Evolutionary conservation across 1,140 invertebrate genomes (phyloP).

Genomic region (Telenomus remus): DNA sequence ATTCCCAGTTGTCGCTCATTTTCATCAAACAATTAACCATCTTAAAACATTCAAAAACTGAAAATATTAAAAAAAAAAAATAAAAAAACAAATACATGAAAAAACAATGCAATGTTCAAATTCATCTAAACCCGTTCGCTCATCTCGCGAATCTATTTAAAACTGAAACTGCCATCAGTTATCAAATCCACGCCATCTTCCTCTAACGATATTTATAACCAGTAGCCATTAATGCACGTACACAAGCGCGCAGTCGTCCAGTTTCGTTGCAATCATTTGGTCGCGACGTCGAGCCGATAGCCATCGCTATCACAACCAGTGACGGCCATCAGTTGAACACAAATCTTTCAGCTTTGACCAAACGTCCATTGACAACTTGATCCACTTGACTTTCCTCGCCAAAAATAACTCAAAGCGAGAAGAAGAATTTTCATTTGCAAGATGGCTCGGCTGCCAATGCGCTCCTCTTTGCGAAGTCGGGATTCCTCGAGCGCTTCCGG

Average conservation of each 20-base stretch:
- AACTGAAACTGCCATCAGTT: conserved; percentile 6
- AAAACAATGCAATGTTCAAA: too few species aligned
- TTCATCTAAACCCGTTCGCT: too few species aligned
- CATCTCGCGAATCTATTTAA: conserved; percentile 1
- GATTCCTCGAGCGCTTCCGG: conserved; percentile 82
- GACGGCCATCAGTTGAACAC: neutral
- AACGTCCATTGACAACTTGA: too few species aligned
- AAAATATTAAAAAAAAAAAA: too few species aligned
- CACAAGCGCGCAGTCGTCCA: conserved; percentile 10
- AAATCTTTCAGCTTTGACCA: too few species aligned
- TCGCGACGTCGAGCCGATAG: too few species aligned
- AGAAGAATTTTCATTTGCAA: conserved; percentile 9
- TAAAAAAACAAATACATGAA: too few species aligned
- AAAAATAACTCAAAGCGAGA: conserved; percentile 9
- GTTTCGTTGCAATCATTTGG: neutral
- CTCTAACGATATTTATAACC: conserved; percentile 21
- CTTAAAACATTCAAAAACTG: too few species aligned
- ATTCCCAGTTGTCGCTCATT: too few species aligned
- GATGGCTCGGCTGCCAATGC: conserved; percentile 63
- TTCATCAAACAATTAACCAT: too few species aligned
- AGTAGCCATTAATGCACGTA: conserved; percentile 19
- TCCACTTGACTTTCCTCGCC: too few species aligned
- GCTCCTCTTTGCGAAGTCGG: conserved; percentile 79
- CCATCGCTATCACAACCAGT: too few species aligned
- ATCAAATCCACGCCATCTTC: conserved; percentile 23